phyloP scores from a whole-genome alignment of 2,888 invertebrate species.

The Acrobasis suavella region DNA sequence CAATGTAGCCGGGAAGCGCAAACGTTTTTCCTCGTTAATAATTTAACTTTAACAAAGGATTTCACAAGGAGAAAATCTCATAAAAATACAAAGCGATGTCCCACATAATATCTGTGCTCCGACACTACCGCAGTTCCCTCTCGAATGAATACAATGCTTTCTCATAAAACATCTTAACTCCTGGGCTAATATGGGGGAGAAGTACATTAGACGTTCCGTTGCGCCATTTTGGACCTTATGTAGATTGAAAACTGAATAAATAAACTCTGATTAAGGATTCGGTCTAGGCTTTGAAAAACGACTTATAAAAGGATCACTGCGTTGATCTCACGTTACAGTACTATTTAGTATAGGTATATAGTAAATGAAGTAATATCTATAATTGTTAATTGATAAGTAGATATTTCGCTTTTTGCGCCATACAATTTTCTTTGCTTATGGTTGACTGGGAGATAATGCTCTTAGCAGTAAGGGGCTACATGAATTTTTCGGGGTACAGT shows the following conservation, averaged over 20 bases:
- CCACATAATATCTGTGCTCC: conserved; percentile 32
- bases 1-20: conserved; percentile 7
- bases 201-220: background rate
- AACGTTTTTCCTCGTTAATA: conserved; percentile 26
- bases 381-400: too few species aligned
- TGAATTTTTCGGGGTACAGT: too few species aligned
- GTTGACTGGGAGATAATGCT: too few species aligned
- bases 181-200: conserved; percentile 31
- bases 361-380: too few species aligned
- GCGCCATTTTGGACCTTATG: conserved; percentile 28
- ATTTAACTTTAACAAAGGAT: conserved; percentile 31
- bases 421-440: too few species aligned
- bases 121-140: conserved; percentile 35
- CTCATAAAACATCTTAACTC: conserved; percentile 51
- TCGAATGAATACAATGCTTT: conserved; percentile 52
- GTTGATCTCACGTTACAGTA: too few species aligned
- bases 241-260: background rate
- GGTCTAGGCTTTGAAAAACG: too few species aligned
- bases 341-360: too few species aligned
- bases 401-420: too few species aligned
- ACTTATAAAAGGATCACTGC: too few species aligned
- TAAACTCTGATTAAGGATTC: too few species aligned
- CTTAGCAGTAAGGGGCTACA: too few species aligned
- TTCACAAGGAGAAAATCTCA: conserved; percentile 31
- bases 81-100: conserved; percentile 33